Percentiles rank a stretch among this genome's conserved stretches.
Conservation (phyloP, 2,888 invertebrate genomes). For the Erannis defoliaria region DNA sequence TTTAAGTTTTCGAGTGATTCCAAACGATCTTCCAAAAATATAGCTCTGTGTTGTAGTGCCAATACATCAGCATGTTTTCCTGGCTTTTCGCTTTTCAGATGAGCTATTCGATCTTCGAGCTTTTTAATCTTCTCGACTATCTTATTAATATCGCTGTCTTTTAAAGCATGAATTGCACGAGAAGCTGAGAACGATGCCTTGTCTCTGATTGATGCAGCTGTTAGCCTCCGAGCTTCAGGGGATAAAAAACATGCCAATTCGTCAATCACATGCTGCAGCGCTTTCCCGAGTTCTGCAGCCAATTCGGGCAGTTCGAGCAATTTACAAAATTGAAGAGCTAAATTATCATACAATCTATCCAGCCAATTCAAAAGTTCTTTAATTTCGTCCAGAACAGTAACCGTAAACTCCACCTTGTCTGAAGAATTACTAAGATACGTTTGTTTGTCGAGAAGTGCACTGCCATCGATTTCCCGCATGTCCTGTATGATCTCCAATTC, state of each 20-base stretch:
- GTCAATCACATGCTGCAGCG: conserved; percentile 49
- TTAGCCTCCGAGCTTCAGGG: conserved; percentile 38
- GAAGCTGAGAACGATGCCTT: conserved; percentile 18
- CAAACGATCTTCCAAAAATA: conserved; percentile 57
- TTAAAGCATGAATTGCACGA: conserved; percentile 24
- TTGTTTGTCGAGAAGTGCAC: conserved; percentile 52
- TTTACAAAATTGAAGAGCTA: conserved; percentile 51
- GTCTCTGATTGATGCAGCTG: conserved; percentile 34
- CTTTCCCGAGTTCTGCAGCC: conserved; percentile 47
- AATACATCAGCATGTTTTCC: conserved; percentile 37
- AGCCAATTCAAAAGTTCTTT: conserved; percentile 62
- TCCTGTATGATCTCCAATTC: conserved; percentile 51
- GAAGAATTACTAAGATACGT: conserved; percentile 44
- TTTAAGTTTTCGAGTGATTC: conserved; percentile 54
- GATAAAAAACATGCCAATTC: conserved; percentile 44
- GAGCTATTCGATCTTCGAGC: conserved; percentile 49
- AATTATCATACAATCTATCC: conserved; percentile 53
- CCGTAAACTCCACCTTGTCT: conserved; percentile 53
- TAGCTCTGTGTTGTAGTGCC: conserved; percentile 54
- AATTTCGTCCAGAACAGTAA: conserved; percentile 51
- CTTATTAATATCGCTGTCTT: conserved; percentile 48
- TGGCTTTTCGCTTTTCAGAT: conserved; percentile 45
- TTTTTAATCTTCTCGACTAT: conserved; percentile 51
- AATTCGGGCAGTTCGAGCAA: conserved; percentile 44
- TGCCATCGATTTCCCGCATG: conserved; percentile 49